Evolutionary conservation across 2,113 vertebrate species (phyloP), one percentile per base, ranked within the genome.

Genomic region (Zapornia atra): DNA sequence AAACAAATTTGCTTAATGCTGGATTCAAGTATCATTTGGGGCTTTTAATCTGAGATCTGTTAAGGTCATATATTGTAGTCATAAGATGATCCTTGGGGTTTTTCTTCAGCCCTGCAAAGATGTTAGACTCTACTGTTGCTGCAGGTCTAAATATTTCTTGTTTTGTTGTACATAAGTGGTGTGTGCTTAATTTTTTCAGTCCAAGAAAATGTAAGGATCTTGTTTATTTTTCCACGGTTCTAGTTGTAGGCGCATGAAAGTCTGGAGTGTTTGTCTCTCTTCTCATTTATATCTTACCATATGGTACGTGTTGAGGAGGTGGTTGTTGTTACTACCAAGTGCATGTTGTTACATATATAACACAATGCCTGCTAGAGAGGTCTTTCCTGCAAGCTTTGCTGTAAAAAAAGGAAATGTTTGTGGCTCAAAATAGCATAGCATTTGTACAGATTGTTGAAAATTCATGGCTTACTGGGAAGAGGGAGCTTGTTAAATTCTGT

Each of bases 361-460:
- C 5, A 5, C 42, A 38, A 72, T 42, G 22, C 33, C 77, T 84
- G 26, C 29, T 81, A 29, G 69, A 65, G 20, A 15, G 10, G 15
- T 36, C 46, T 84, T 63, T 56, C 51, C 22, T 81, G 34, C 34
- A 38, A 38, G 51, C 29, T 95, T 86, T 88, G n/a, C 36, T 68
- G 13, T 48, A 31, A 44, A 26, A 44, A 46, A 7, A 0, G 2
- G 2, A 84, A 63, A 31, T 31, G 8, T 31, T 82, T 51, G 22
- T 80, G 44, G 12, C 40, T 92, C n/a, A 42, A 40, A 63, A 25
- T 56, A 57, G 38, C 0, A 0, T 56, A 51, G 44, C 7, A 0
- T 40, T 73, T 69, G 15, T 63, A 36, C 11, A 44, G 69, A n/a
- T 22, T 48, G 29, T 79, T 15, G 31, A 19, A 82, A 80, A 70